Evolutionary conservation across 2,113 vertebrate genomes (phyloP), one percentile per base, ranked within the genome.

Genomic region (Tachysurus vachellii): DNA sequence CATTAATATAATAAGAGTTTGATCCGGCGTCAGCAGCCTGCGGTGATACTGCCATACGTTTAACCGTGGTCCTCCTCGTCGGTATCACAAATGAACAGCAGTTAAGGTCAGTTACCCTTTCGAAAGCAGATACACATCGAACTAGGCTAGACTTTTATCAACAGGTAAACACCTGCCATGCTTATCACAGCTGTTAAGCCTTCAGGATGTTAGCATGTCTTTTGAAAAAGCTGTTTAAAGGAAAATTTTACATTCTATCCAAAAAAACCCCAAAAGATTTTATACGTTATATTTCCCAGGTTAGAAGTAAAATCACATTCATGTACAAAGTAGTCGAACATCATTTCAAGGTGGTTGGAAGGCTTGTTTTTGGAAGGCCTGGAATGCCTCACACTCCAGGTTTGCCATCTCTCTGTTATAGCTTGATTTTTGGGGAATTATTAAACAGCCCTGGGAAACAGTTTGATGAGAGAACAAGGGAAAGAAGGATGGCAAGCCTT

Each of bases 401-500:
- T n/a, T n/a, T n/a, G n/a, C n/a, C 28, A 2, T 70, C 47, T 80
- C 44, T 28, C 68, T 28, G 23, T 76, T 31, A 4, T 8, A 28
- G 66, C 17, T 56, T 80, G 73, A 44, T 81, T 23, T 84, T 68
- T 70, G 5, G 54, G 47, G n/a, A 82, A 83, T 88, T 71, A 75
- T 84, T 85, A 83, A 68, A 62, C 66, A 53, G 73, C 66, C 61
- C 75, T 85, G 23, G 47, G 44, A 54, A 87, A 81, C 17, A 21
- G 80, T 79, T 87, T 87, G 88, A 88, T 80, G 81, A 64, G 64
- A 88, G 70, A 84, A 71, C 36, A 89, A 80, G 71, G 56, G 56
- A 26, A 59, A 59, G 47, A n/a, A 16, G 21, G 68, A 47, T 70
- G 82, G 68, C 66, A 53, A 86, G 85, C 31, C 31, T 92, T 88